Evolutionary conservation across 1,140 invertebrate genomes (phyloP), one percentile per base, ranked within the genome.

Genomic region (Drosophila mojavensis): DNA sequence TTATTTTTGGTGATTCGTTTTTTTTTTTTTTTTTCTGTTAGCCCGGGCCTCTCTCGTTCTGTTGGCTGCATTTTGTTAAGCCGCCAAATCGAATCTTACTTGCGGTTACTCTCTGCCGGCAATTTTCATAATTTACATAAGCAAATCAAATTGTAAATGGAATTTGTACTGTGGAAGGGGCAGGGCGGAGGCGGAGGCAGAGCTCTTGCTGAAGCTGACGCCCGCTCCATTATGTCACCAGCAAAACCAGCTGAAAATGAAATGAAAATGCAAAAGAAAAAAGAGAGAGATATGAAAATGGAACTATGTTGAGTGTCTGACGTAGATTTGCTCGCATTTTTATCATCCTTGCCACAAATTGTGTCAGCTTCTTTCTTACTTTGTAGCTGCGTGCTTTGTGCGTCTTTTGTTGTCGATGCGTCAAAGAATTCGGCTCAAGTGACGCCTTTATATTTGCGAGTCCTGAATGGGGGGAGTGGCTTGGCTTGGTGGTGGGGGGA

Each of bases 111-210:
- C 72, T 82, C 72, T 83, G 79, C 77, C 72, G 79, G 83, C 72
- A 86, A 86, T 86, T 86, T 86, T 88, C 63, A 88, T 86, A 86
- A 86, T 86, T 86, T 86, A 86, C 83, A 86, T 86, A 86, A 86
- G 84, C 83, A 86, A 86, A 86, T 86, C 83, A 86, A 86, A 86
- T 86, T 86, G 83, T 74, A 70, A 83, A 79, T 81, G 79, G 81
- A 89, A 88, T 88, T 77, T 15, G 50, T n/a, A 10, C 7, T 50
- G n/a, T 24, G 20, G 66, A 3, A 6, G 67, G 4, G 6, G 30
- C 20, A 13, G 45, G n/a, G 43, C 26, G 3, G 24, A 20, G 20
- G 15, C 13, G 5, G 17, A 41, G 45, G 3, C 30, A 20, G 5
- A 17, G 33, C 41, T 13, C n/a, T 3, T 11, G 11, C 43, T 45